Conservation (phyloP, 2,113 vertebrate species). For the Caranx melampygus region DNA sequence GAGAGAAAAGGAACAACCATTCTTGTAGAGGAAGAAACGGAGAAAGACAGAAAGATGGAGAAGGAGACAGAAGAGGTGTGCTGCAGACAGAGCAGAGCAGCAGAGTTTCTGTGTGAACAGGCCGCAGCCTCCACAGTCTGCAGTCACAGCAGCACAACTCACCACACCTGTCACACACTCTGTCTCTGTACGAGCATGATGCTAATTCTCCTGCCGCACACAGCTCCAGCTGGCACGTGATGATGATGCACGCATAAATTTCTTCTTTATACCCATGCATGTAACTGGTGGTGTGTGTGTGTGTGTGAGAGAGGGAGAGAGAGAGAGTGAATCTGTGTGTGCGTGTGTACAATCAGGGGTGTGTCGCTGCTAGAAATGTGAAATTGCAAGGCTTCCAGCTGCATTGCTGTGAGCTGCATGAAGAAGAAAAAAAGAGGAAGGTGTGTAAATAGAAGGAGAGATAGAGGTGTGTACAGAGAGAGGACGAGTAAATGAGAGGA, state of each 20-base stretch:
- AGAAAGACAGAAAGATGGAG: neutral
- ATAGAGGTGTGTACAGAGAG: constrained; percentile 3
- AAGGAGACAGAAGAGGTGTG: neutral
- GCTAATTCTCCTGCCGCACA: constrained; percentile 27
- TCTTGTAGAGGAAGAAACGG: too few species aligned
- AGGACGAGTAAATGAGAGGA: constrained; percentile 30
- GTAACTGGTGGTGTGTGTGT: neutral
- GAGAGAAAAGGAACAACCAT: neutral
- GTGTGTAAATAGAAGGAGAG: constrained; percentile 11
- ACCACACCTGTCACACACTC: constrained; percentile 49
- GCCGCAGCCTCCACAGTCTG: constrained; percentile 14
- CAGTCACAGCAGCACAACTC: constrained; percentile 20
- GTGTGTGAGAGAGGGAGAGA: neutral
- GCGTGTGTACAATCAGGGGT: constrained; percentile 4
- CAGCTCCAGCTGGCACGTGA: constrained; percentile 15
- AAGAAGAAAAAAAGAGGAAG: neutral
- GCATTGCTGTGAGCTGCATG: constrained; percentile 22
- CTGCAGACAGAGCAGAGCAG: constrained; percentile 1
- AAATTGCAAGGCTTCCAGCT: constrained; percentile 6
- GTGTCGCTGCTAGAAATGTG: constrained; percentile 28
- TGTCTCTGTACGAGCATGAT: neutral
- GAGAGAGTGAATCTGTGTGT: neutral
- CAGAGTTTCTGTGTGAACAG: constrained; percentile 11
- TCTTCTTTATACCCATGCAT: neutral
- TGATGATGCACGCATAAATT: constrained; percentile 9